Evolutionary conservation across 2,888 invertebrate genomes (phyloP), one percentile per base, ranked within the genome.

Genomic region (Ectropis crepuscularia): DNA sequence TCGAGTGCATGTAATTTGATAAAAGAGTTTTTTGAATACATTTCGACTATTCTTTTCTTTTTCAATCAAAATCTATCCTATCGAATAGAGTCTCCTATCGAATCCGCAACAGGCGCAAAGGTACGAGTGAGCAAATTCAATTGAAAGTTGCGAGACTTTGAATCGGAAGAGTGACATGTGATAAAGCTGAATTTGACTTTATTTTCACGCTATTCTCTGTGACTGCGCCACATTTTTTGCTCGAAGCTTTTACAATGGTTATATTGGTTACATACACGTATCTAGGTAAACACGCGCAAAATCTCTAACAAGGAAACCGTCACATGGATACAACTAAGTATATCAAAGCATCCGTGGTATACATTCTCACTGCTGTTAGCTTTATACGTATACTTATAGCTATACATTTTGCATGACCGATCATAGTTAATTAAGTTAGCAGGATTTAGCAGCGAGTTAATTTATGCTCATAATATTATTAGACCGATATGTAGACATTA

Each of bases 341-440:
- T 28, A 28, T 2, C 16, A 28, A 28, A 28, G 4, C 16, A 28
- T 28, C 16, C 16, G 16, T 28, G 2, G 4, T 2, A 28, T 28
- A 28, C 16, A 28, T 28, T 28, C 16, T 28, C 16, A 28, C 16
- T 28, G 16, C 16, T 28, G 2, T 28, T 28, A 28, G 16, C 16
- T 28, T 16, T 46, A 11, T 16, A 16, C 4, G 0, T 46, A 6
- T 12, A 8, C 36, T 36, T 0, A 28, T 50, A 48, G 10, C 37
- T 12, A 51, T 39, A 39, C 9, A 16, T 51, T 39, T 16, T 41
- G 51, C 51, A 41, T 43, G 42, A 43, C 9, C 28, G 43, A 43
- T 45, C 53, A 42, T 43, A 51, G n/a, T 8, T 53, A 45, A 53
- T 53, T 53, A 53, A 53, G 37, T 8, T 37, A 37, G n/a, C 28